These are phyloP conservation scores for Vanessa cardui DNA, from an alignment of 2,888 invertebrate species.

Conservation along the genomic window DNA sequence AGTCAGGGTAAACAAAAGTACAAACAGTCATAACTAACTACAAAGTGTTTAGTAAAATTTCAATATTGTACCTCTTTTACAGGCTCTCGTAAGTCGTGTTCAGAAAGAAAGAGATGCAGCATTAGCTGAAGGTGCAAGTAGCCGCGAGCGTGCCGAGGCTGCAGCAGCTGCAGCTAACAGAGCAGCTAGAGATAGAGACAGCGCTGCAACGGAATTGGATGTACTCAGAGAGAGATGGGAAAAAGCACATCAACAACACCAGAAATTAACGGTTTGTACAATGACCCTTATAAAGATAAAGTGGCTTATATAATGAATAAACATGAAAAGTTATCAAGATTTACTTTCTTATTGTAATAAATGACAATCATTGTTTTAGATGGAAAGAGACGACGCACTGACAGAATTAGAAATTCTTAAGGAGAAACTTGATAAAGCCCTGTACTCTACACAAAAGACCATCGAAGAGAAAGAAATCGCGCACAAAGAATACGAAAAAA, in stretches of 20 bases:
- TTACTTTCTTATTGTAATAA: too few species aligned
- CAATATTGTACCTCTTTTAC: slow-evolving; percentile 47
- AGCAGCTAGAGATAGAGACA: slow-evolving; percentile 92
- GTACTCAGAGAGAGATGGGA: slow-evolving; percentile 94
- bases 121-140: slow-evolving; percentile 90
- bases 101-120: slow-evolving; percentile 95
- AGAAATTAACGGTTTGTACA: slow-evolving; percentile 89
- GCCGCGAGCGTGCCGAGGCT: slow-evolving; percentile 91
- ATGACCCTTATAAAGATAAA: too few species aligned
- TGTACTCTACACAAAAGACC: slow-evolving; percentile 91
- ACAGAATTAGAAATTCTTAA: slow-evolving; percentile 93
- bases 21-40: neutral
- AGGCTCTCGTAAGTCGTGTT: slow-evolving; percentile 89
- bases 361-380: slow-evolving; percentile 68
- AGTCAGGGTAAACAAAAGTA: neutral
- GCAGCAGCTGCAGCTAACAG: slow-evolving; percentile 91
- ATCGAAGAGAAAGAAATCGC: slow-evolving; percentile 94
- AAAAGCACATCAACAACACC: slow-evolving; percentile 91
- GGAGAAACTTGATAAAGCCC: slow-evolving; percentile 94
- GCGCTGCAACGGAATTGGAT: slow-evolving; percentile 92
- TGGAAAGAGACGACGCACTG: slow-evolving; percentile 93
- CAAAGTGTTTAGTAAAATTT: neutral
- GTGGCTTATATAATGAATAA: too few species aligned
- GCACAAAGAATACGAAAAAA: slow-evolving; percentile 95
- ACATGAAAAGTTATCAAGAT: too few species aligned